Conservation (phyloP, 2,888 invertebrate genomes). For the Dorcus hopei region DNA sequence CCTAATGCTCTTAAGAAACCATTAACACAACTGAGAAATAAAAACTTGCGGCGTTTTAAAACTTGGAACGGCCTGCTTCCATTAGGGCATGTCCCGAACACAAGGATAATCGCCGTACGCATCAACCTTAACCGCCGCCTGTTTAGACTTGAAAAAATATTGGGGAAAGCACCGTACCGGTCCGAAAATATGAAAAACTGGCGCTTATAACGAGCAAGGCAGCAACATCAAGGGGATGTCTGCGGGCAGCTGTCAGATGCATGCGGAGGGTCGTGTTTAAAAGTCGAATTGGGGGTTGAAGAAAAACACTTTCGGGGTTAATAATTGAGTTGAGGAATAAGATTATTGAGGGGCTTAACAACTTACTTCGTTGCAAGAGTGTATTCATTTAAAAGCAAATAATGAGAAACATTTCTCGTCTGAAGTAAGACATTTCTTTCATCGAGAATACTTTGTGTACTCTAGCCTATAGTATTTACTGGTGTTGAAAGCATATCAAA, state of each 20-base stretch:
- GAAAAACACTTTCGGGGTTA: no score
- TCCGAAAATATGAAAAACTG: slow-evolving; percentile 19
- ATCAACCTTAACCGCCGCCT: slow-evolving; percentile 13
- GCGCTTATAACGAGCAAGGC: slow-evolving; percentile 19
- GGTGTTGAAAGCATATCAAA: no score
- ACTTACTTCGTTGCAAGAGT: no score
- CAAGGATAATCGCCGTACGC: slow-evolving; percentile 18
- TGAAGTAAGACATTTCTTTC: background rate
- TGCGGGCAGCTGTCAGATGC: slow-evolving; percentile 20
- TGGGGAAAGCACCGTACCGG: slow-evolving; percentile 6
- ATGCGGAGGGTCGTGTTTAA: slow-evolving; percentile 14
- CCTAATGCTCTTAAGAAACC: no score
- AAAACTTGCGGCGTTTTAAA: background rate
- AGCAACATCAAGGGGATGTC: slow-evolving; percentile 10
- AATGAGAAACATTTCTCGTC: no score
- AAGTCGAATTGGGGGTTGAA: background rate
- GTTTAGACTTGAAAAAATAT: slow-evolving; percentile 7
- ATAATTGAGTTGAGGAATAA: no score
- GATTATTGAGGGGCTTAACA: no score
- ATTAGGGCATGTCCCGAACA: slow-evolving; percentile 9
- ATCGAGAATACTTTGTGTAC: no score
- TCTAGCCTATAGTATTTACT: no score
- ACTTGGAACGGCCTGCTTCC: background rate
- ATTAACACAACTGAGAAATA: no score
- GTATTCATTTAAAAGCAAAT: no score